Base-by-base conservation (phyloP, 2,888 invertebrate species). In the Campaea margaritaria region DNA sequence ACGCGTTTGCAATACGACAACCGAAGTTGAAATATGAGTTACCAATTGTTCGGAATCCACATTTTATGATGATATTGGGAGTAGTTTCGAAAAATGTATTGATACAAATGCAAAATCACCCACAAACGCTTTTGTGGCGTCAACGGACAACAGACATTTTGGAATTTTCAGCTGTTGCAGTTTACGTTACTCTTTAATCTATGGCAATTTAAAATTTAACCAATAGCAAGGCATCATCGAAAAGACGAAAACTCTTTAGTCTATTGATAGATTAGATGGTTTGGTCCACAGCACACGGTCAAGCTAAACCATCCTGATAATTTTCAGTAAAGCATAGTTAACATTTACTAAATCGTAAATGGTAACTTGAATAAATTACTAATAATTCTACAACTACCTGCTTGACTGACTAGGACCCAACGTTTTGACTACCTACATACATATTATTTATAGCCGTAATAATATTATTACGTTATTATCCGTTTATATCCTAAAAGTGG, bases 71-170 rank as follows among this genome's bases (percentile, higher is more conserved):
- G 70, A 73, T 72, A 78, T 69, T 75, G 82, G 47, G 85, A 79
- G 85, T 85, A 87, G 72, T 78, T 65, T 67, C 50, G 49, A 75
- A 81, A 79, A 74, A 76, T 66, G 60, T 66, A 65, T 66, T 65
- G 64, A 69, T 68, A 67, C 58, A 69, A 65, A 73, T 75, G 76
- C 67, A 77, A 87, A 84, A 77, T 78, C 85, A 90, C 90, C 88
- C 85, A 77, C 89, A 78, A 85, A 85, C 75, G 68, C 79, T 78
- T 74, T 77, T 67, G 65, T 71, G 83, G 85, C 85, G 75, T 89
- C 89, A 92, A 92, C 92, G 91, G 90, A 86, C 83, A 87, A 87
- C 83, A 88, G 82, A 87, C 88, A 88, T 89, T 89, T 88, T 85
- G 76, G 66, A 74, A 36, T 74, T 76, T 89, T 87, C 91, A 91